Conservation (phyloP, 2,888 invertebrate species). For the Tetramorium bicarinatum region DNA sequence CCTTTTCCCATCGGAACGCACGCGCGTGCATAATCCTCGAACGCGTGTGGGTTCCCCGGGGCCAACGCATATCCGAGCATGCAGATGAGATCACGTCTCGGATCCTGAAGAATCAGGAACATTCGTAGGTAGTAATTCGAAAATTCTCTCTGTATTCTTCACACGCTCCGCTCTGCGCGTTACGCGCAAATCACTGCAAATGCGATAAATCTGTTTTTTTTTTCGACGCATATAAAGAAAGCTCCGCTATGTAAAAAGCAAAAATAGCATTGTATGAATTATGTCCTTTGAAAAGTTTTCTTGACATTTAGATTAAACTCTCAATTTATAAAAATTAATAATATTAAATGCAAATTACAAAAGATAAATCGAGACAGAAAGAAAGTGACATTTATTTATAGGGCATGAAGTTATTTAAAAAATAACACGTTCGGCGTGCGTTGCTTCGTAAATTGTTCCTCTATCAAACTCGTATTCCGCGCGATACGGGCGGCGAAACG, state of each 20-base stretch:
- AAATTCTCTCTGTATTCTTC: constrained; percentile 43
- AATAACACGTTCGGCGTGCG: constrained; percentile 24
- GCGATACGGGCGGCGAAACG: constrained; percentile 60
- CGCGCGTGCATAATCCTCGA: constrained; percentile 62
- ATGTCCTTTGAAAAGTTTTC: not conserved
- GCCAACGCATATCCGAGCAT: constrained; percentile 61
- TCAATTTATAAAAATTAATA: not conserved
- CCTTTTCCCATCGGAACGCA: constrained; percentile 53
- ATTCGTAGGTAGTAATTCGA: constrained; percentile 57
- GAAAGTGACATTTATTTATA: constrained; percentile 31
- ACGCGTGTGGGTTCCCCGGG: constrained; percentile 64
- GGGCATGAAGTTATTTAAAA: constrained; percentile 20
- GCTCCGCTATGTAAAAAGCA: not conserved
- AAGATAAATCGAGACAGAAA: not conserved
- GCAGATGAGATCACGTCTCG: constrained; percentile 76
- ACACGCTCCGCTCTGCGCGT: constrained; percentile 15
- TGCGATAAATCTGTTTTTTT: not conserved
- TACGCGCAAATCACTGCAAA: constrained; percentile 17
- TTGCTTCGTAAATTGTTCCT: constrained; percentile 36
- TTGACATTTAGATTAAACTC: not conserved
- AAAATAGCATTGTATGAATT: not conserved
- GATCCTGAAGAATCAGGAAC: constrained; percentile 62
- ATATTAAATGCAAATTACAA: not conserved
- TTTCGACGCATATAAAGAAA: not conserved
- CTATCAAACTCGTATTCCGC: constrained; percentile 31